These are phyloP conservation scores for Siderastrea siderea DNA, from an alignment of 92 coral and sea anemone genomes.

Conservation along the genomic window DNA sequence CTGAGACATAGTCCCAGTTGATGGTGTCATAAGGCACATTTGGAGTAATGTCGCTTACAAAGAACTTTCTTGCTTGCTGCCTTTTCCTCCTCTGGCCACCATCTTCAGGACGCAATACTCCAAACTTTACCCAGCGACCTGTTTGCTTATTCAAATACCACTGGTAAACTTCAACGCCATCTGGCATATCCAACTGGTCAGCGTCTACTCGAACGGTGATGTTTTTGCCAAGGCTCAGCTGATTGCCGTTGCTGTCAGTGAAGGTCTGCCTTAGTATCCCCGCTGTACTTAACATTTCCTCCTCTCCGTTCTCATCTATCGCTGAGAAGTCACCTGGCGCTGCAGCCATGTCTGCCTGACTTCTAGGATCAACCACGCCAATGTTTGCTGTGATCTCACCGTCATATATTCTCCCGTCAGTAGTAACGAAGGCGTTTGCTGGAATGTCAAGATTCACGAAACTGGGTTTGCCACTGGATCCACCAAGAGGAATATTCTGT, in stretches of 20 bases:
- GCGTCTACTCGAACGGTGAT: slow-evolving; percentile 20
- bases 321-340: slow-evolving; percentile 37
- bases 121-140: slow-evolving; percentile 39
- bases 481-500: not conserved
- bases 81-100: not conserved
- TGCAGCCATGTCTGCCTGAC: slow-evolving; percentile 8
- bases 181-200: slow-evolving; percentile 7
- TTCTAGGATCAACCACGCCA: slow-evolving; percentile 28
- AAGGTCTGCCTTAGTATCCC: slow-evolving; percentile 26
- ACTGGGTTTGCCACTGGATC: not conserved
- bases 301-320: slow-evolving; percentile 29
- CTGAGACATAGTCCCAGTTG: slow-evolving; percentile 11
- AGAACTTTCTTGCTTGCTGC: slow-evolving; percentile 13
- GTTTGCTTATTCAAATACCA: slow-evolving; percentile 13
- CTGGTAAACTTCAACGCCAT: not conserved
- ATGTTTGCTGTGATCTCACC: slow-evolving; percentile 24
- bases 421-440: slow-evolving; percentile 9
- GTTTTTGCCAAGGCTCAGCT: slow-evolving; percentile 8
- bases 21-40: slow-evolving; percentile 13
- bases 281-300: not conserved
- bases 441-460: slow-evolving; percentile 20
- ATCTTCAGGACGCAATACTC: not conserved
- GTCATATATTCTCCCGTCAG: not conserved
- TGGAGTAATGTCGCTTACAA: slow-evolving; percentile 24
- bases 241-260: slow-evolving; percentile 5